Base-by-base conservation (phyloP, 1,140 invertebrate genomes). In the Portunus trituberculatus region DNA sequence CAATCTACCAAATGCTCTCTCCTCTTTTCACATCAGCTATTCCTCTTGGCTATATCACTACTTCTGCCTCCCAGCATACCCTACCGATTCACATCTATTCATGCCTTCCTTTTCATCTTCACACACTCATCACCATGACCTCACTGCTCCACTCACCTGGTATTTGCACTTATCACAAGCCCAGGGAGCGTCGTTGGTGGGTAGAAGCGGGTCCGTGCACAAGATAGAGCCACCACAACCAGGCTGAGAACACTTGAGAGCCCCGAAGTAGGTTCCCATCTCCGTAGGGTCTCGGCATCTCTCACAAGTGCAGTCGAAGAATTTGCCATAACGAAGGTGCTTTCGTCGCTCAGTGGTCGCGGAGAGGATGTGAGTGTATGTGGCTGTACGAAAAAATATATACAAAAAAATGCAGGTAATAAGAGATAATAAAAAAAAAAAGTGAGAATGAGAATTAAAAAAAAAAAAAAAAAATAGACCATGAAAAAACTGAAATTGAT, bases 351-450 rank as follows among this genome's bases (percentile, higher is more conserved):
- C 97, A 0, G 97, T 97, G 0, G 98, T 98, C 14, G 98, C 98
- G 98, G 98, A 98, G 8, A 98, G 96, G 29, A 98, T 95, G 93
- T 98, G 97, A 0, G 98, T 97, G 96, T 99, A 99, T 20, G 98
- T 97, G 92, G 89, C 96, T 96, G 91, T 0, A 29, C 29, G n/a
- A 31, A 8, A 16, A 76, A 48, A 10, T 14, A 25, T 10, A 25
- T 7, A 25, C 20, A 76, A 25, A 25, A 10, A 76, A 76, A 14
- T 76, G 59, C 59, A 76, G 59, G 20, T 12, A 76, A 76, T 25
- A 25, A 76, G 10, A 20, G 59, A 25, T 52, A 52, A 52, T 52
- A 14, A 52, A 25, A 8, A 76, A 25, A 25, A 76, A 76, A 76
- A 12, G 20, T 76, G 59, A 7, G 48, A 14, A 14, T 7, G 14